A percentile compares a stretch with the other conserved stretches of the same genome.
phyloP scores from a whole-genome alignment of 2,888 invertebrate genomes.

The Agrotis puta region DNA sequence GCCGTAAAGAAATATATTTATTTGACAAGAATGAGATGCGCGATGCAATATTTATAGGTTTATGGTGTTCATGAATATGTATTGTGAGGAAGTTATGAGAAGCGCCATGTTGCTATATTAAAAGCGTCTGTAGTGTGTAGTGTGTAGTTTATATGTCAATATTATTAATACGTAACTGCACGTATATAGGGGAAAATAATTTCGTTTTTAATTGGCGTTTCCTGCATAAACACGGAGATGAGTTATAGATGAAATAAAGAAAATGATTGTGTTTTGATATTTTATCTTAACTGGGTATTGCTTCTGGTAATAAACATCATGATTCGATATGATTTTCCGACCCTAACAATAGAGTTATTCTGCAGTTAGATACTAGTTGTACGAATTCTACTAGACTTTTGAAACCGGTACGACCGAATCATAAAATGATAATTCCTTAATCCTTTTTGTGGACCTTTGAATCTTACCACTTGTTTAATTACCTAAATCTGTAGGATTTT shows the following conservation, averaged over 20 bases:
- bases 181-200: conserved; percentile 7
- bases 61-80: conserved; percentile 60
- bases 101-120: conserved; percentile 13
- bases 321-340: neutral
- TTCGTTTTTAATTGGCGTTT: conserved; percentile 19
- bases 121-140: too few species aligned
- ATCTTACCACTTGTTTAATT: too few species aligned
- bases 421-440: too few species aligned
- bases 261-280: neutral
- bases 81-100: conserved; percentile 46
- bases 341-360: neutral
- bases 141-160: conserved; percentile 22
- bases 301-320: neutral
- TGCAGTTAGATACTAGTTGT: neutral
- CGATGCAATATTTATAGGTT: conserved; percentile 52
- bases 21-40: conserved; percentile 62
- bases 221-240: neutral
- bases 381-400: neutral
- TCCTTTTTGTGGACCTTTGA: neutral
- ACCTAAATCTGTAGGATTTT: too few species aligned
- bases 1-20: conserved; percentile 75
- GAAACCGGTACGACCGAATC: too few species aligned
- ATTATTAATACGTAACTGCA: conserved; percentile 37
- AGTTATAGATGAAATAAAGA: neutral
- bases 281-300: neutral